phyloP scores from a whole-genome alignment of 2,113 vertebrate genomes.

The Eonycteris spelaea region DNA sequence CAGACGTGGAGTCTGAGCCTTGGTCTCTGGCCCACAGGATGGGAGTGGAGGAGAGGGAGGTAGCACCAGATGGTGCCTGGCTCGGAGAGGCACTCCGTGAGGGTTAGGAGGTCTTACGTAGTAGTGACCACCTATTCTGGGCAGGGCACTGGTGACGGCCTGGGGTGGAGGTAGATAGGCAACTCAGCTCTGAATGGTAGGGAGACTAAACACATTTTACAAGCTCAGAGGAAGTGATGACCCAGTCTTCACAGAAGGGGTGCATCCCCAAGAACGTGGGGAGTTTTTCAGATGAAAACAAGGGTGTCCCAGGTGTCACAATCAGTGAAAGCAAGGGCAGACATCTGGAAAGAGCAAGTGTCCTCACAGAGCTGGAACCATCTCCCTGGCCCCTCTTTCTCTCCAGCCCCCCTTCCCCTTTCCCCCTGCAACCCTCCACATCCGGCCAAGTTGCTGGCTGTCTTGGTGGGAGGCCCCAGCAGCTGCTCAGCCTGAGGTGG shows the following conservation, averaged over 20 bases:
- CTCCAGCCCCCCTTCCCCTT: background rate
- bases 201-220: background rate
- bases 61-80: accelerated
- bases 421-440: accelerated
- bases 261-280: background rate
- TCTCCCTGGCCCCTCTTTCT: accelerated
- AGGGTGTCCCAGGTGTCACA: accelerated
- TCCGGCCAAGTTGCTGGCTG: background rate
- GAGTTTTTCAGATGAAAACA: background rate
- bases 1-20: background rate
- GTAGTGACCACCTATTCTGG: accelerated
- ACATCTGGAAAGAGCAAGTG: background rate
- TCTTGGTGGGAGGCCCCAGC: background rate
- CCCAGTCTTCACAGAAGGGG: accelerated
- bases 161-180: accelerated
- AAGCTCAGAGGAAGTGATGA: accelerated
- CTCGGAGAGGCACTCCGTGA: background rate
- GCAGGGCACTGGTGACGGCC: background rate
- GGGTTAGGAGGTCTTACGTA: background rate
- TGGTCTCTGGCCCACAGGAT: accelerated
- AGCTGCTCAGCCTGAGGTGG: accelerated
- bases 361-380: accelerated
- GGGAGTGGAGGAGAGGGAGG: background rate
- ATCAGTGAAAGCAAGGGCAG: background rate
- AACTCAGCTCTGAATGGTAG: accelerated